These are phyloP conservation scores for Tetanocera ferruginea DNA, from an alignment of 2,888 invertebrate genomes.

Conservation along the genomic window DNA sequence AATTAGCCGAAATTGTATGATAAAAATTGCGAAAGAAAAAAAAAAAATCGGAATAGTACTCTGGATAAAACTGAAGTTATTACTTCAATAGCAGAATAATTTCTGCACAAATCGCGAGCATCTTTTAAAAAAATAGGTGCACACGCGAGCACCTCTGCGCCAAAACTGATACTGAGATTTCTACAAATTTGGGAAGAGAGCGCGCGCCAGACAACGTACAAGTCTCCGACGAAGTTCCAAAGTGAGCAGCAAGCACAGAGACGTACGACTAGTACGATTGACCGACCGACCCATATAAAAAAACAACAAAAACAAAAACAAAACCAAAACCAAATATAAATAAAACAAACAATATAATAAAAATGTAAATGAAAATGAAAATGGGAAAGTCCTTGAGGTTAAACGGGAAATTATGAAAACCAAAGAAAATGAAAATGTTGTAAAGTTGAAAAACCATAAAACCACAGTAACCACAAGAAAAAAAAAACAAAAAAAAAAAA, in stretches of 20 bases:
- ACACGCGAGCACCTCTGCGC: constrained; percentile 59
- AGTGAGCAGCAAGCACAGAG: neutral
- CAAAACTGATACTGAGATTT: constrained; percentile 53
- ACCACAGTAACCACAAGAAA: neutral
- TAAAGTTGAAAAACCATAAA: neutral
- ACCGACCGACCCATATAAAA: constrained; percentile 9
- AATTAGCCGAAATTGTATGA: too few relatives aligned
- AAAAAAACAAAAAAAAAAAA: neutral
- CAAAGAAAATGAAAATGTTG: neutral
- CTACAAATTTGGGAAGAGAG: constrained; percentile 28
- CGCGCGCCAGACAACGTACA: constrained; percentile 25
- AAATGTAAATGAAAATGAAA: neutral
- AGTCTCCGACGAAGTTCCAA: neutral
- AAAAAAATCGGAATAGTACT: too few relatives aligned
- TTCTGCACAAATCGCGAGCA: neutral
- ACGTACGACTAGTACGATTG: neutral
- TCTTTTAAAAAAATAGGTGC: constrained; percentile 48
- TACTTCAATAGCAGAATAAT: too few relatives aligned
- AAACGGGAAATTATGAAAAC: neutral
- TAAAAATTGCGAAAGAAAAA: too few relatives aligned
- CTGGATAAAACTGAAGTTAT: too few relatives aligned
- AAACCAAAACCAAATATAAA: neutral
- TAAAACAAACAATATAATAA: neutral
- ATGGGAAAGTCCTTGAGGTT: constrained; percentile 29
- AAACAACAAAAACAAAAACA: neutral